Evolutionary conservation across 2,797 vertebrate genomes (phyloP), one percentile per base, ranked within the genome.

Genomic region (Melanogrammus aeglefinus): DNA sequence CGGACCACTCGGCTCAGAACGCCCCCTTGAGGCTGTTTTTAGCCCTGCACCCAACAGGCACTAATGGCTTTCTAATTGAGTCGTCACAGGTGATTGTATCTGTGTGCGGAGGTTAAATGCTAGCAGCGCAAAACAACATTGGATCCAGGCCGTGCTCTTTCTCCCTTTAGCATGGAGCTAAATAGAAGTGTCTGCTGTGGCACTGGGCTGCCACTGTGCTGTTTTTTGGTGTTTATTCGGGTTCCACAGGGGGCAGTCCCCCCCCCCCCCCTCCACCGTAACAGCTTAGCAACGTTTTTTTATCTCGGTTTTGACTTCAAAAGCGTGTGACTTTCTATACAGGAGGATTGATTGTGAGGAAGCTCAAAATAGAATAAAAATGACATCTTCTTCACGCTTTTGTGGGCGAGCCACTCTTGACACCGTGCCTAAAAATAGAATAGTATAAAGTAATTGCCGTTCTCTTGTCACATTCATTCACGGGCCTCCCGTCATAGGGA

Each of bases 31-130:
- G 86, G 88, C 83, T 81, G 83, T 86, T 88, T 91, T 90, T 91
- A 90, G 82, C 83, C 84, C 72, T 75, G 78, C 79, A 83, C 80
- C 88, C 86, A 80, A 88, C 84, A 85, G 83, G 75, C 77, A 79
- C 84, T 92, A 93, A 94, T 94, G 86, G 88, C 82, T 93, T 93
- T 91, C 86, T 92, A 93, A 94, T 93, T 88, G 87, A 84, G 89
- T 91, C 91, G 90, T 91, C 84, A 89, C 90, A 92, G 91, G 93
- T 93, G 89, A 88, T 83, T 83, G 73, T 88, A 91, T 89, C 90
- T 91, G 90, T 89, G 88, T 81, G 78, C 77, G 75, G 84, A 85
- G 84, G 88, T 88, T 87, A 86, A 88, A 86, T 44, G 27, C 79
- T 70, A 12, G 75, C 76, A 57, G 76, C 33, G 16, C 27, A 33